phyloP scores from a whole-genome alignment of 2,888 invertebrate genomes.

The Belgica antarctica region DNA sequence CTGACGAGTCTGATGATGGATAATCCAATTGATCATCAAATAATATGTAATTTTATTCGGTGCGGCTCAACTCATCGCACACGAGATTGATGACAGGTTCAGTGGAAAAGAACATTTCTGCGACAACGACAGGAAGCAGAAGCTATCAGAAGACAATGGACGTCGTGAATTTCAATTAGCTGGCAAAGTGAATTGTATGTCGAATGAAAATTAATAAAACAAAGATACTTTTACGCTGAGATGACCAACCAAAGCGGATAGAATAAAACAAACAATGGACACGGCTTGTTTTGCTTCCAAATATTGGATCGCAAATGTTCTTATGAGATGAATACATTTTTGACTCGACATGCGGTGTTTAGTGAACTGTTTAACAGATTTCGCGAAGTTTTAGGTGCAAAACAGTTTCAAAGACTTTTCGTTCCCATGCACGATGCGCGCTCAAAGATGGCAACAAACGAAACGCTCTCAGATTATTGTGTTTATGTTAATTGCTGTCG shows the following conservation, averaged over 20 bases:
- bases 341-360: too few relatives aligned
- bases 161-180: conserved; percentile 3
- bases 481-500: neutral
- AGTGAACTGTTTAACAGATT: too few relatives aligned
- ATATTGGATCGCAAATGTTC: too few relatives aligned
- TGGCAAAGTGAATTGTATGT: too few relatives aligned
- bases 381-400: too few relatives aligned
- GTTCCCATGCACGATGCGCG: too few relatives aligned
- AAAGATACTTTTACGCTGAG: neutral
- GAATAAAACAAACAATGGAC: conserved; percentile 2
- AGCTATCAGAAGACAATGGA: neutral
- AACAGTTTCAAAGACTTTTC: too few relatives aligned
- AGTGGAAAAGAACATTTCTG: neutral
- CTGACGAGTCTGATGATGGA: neutral
- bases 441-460: too few relatives aligned
- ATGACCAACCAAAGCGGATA: neutral
- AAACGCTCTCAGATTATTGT: neutral
- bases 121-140: neutral
- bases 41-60: neutral
- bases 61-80: neutral
- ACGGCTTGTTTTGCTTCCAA: neutral
- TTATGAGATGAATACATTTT: too few relatives aligned
- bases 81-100: neutral
- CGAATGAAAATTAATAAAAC: neutral
- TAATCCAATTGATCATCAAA: neutral